phyloP scores from a whole-genome alignment of 2,113 vertebrate species.

The Apus apus region DNA sequence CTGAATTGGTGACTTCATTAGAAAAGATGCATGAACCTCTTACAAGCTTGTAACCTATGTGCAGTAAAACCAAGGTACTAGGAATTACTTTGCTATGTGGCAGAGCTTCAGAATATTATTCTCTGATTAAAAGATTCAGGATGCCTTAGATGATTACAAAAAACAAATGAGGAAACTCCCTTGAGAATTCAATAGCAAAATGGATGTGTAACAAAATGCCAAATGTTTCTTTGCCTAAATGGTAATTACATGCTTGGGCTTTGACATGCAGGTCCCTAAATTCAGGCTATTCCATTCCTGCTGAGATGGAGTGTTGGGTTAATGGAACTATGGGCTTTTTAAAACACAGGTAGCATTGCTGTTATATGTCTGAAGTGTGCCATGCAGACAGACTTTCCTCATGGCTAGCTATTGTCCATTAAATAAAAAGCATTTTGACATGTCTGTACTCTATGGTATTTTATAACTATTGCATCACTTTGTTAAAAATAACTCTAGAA shows the following conservation, averaged over 20 bases:
- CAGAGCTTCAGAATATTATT: not conserved
- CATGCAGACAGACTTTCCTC: not conserved
- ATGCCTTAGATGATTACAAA: not conserved
- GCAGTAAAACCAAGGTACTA: not conserved
- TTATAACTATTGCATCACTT: not conserved
- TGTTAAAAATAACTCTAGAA: not conserved
- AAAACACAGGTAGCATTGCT: not conserved
- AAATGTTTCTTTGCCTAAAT: not conserved
- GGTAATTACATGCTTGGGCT: not conserved
- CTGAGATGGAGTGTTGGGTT: not conserved
- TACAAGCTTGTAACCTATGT: not conserved
- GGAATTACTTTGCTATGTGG: not conserved
- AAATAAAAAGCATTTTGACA: not conserved
- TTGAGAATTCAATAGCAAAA: not conserved
- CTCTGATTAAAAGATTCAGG: not conserved
- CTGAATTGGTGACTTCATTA: not conserved
- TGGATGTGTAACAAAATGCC: not conserved
- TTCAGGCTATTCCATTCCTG: not conserved
- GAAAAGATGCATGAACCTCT: not conserved
- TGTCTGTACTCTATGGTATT: not conserved
- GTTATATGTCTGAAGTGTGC: not conserved
- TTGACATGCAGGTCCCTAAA: not conserved
- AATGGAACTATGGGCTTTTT: not conserved
- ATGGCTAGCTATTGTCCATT: not conserved
- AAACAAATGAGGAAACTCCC: not conserved